Percentiles rank a stretch among this genome's conserved stretches.
phyloP scores from a whole-genome alignment of 1,140 invertebrate genomes.

The Ceratosolen fusciceps region DNA sequence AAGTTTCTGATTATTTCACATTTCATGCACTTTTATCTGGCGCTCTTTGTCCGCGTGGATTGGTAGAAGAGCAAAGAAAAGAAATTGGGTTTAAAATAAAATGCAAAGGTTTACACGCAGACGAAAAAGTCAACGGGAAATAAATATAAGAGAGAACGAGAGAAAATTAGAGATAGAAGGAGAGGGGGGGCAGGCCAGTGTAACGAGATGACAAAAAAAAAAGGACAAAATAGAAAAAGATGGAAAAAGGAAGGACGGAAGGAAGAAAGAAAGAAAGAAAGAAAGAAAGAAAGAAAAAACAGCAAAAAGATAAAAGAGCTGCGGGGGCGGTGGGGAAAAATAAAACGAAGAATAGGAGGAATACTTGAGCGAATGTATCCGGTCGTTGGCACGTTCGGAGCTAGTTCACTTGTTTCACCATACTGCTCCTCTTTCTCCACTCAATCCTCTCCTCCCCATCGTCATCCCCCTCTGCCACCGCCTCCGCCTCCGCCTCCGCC shows the following conservation, averaged over 20 bases:
- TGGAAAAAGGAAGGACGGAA: neutral
- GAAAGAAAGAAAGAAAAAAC: neutral
- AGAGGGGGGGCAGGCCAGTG: slow-evolving; percentile 26
- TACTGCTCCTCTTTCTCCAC: slow-evolving; percentile 20
- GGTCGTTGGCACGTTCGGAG: slow-evolving; percentile 68
- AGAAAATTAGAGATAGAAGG: slow-evolving; percentile 45
- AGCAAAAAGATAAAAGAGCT: slow-evolving; percentile 22
- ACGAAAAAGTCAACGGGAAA: slow-evolving; percentile 37
- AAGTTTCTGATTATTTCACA: neutral
- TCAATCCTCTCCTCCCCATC: neutral
- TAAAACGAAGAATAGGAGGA: slow-evolving; percentile 49
- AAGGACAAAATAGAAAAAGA: slow-evolving; percentile 12
- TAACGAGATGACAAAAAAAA: too few species aligned
- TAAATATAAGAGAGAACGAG: neutral
- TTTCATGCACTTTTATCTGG: neutral
- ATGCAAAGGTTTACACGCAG: slow-evolving; percentile 15
- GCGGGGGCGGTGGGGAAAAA: slow-evolving; percentile 29
- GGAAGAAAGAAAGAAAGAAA: too few species aligned
- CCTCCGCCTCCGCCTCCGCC: neutral
- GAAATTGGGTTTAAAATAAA: too few species aligned
- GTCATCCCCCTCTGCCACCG: neutral
- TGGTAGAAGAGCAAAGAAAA: neutral
- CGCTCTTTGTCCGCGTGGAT: neutral
- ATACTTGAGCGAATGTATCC: slow-evolving; percentile 62
- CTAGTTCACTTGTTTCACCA: slow-evolving; percentile 65